phyloP scores from a whole-genome alignment of 2,888 invertebrate genomes.

The Sipha maydis region DNA sequence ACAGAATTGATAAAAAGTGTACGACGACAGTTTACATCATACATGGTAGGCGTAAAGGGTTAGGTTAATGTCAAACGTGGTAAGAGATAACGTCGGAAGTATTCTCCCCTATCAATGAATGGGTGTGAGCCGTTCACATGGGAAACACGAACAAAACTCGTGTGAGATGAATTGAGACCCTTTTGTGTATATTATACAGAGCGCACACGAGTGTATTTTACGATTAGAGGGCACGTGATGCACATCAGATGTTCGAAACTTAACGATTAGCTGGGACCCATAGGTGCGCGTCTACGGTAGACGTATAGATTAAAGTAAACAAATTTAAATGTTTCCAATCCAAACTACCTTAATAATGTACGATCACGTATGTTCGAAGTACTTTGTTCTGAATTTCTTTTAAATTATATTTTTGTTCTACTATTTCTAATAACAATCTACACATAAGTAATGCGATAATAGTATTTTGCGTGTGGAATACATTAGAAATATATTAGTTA shows the following conservation, averaged over 20 bases:
- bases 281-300: background rate
- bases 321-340: background rate
- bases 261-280: background rate
- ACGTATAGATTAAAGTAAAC: background rate
- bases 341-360: background rate
- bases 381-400: background rate
- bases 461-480: too few relatives aligned
- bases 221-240: constrained; percentile 14
- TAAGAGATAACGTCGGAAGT: constrained; percentile 3
- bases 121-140: background rate
- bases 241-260: constrained; percentile 8
- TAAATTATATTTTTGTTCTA: background rate
- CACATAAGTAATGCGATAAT: background rate
- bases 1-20: background rate
- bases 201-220: background rate
- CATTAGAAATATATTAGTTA: too few relatives aligned
- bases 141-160: constrained; percentile 7
- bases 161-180: constrained; percentile 18
- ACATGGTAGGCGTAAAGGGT: background rate
- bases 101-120: background rate
- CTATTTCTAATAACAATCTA: background rate
- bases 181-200: background rate
- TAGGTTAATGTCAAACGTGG: background rate
- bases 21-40: background rate
- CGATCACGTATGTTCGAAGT: background rate